phyloP scores from a whole-genome alignment of 2,797 vertebrate genomes.

The Notolepis coatsorum region DNA sequence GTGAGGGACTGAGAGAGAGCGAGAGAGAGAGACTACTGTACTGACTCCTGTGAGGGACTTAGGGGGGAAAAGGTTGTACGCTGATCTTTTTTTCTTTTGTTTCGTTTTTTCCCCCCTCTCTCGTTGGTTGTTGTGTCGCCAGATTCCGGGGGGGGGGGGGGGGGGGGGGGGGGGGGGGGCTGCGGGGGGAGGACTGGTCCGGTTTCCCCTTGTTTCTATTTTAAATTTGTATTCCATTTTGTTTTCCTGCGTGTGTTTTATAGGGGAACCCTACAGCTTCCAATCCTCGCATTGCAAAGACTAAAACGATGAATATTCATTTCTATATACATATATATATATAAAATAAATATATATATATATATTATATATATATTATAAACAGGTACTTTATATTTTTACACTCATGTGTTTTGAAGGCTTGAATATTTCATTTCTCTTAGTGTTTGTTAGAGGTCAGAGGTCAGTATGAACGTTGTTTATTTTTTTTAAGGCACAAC shows the following conservation, averaged over 20 bases:
- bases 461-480: constrained; percentile 60
- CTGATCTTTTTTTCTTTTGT: constrained; percentile 14
- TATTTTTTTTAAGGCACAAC: constrained; percentile 5
- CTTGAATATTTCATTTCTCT: constrained; percentile 58
- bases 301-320: constrained; percentile 52
- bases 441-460: constrained; percentile 53
- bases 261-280: constrained; percentile 38
- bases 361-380: constrained; percentile 54
- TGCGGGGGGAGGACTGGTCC: constrained; percentile 5
- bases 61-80: too few species aligned
- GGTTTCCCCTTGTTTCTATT: constrained; percentile 49
- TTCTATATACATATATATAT: constrained; percentile 56
- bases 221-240: constrained; percentile 17
- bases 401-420: constrained; percentile 62
- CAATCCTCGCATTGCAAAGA: constrained; percentile 52
- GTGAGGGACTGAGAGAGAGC: neutral
- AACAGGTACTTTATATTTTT: constrained; percentile 82
- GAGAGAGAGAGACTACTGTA: neutral
- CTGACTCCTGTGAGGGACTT: constrained; percentile 17
- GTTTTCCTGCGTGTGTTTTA: constrained; percentile 23
- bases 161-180: too few species aligned
- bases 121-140: constrained; percentile 46
- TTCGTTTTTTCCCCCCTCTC: constrained; percentile 9
- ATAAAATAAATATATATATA: constrained; percentile 52
- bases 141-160: constrained; percentile 50